These are phyloP conservation scores for Thereva nobilitata DNA, from an alignment of 2,888 invertebrate species.

Conservation along the genomic window DNA sequence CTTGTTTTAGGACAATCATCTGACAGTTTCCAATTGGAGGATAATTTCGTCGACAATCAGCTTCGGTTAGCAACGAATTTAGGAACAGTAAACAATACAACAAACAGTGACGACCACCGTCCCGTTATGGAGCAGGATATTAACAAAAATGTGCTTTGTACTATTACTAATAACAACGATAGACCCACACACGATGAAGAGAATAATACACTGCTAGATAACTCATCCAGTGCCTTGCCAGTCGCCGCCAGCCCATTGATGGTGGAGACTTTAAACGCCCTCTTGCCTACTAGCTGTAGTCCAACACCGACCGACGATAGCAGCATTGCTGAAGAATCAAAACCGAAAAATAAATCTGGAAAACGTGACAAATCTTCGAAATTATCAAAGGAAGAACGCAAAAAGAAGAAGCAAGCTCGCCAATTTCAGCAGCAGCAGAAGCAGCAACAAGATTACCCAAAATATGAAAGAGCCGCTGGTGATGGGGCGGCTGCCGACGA, in stretches of 20 bases:
- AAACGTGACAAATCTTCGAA: conserved; percentile 39
- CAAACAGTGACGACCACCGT: background rate
- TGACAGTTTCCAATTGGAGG: too few species aligned
- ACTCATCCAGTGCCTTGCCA: conserved; percentile 43
- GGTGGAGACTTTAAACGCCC: conserved; percentile 1
- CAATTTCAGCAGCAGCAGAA: conserved; percentile 5
- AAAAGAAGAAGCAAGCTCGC: conserved; percentile 12
- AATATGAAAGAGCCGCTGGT: conserved; percentile 47
- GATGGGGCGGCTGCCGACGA: conserved; percentile 58
- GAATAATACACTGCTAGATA: conserved; percentile 1
- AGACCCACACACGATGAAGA: conserved; percentile 14
- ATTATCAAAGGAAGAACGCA: conserved; percentile 18
- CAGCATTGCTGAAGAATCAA: conserved; percentile 51
- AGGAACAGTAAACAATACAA: background rate
- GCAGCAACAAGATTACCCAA: conserved; percentile 42
- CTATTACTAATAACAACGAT: background rate
- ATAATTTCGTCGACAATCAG: too few species aligned
- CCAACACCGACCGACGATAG: conserved; percentile 57
- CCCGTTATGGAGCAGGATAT: conserved; percentile 1
- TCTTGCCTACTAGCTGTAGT: conserved; percentile 49
- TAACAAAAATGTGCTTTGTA: conserved; percentile 27
- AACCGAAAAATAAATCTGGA: conserved; percentile 44
- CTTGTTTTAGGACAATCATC: too few species aligned
- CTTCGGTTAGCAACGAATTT: background rate
- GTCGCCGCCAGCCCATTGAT: conserved; percentile 8